Conservation (phyloP, 2,113 vertebrate species). For the Pogonocichla stellata region DNA sequence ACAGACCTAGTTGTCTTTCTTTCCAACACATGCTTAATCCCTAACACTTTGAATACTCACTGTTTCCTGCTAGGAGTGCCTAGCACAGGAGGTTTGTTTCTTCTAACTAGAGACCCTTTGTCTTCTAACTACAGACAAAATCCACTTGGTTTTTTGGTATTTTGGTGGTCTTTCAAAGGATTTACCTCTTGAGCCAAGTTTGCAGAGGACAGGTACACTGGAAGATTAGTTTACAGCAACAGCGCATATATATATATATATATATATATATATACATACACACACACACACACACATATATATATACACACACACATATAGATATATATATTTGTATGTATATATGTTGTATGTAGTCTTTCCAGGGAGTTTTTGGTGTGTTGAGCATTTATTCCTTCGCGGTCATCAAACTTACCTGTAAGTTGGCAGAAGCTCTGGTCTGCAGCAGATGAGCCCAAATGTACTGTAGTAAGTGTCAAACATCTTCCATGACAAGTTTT, state of each 20-base stretch:
- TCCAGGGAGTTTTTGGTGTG: neutral
- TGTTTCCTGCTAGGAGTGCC: neutral
- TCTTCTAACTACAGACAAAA: too few relatives aligned
- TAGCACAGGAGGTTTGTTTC: neutral
- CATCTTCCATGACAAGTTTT: neutral
- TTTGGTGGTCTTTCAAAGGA: neutral
- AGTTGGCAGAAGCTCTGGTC: neutral
- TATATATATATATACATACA: neutral
- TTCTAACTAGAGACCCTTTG: neutral
- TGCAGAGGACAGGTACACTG: neutral
- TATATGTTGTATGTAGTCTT: neutral
- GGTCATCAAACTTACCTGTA: neutral
- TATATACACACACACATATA: neutral
- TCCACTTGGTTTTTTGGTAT: neutral
- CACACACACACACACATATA: neutral
- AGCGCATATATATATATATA: neutral
- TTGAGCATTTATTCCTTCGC: neutral
- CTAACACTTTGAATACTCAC: neutral
- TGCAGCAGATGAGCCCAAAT: neutral
- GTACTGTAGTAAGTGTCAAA: neutral
- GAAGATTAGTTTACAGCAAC: neutral
- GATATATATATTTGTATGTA: too few relatives aligned
- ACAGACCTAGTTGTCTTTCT: neutral
- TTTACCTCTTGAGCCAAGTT: neutral
- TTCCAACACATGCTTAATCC: neutral